Evolutionary conservation across 2,113 vertebrate species (phyloP).

Genomic region (Scatophagus argus): DNA sequence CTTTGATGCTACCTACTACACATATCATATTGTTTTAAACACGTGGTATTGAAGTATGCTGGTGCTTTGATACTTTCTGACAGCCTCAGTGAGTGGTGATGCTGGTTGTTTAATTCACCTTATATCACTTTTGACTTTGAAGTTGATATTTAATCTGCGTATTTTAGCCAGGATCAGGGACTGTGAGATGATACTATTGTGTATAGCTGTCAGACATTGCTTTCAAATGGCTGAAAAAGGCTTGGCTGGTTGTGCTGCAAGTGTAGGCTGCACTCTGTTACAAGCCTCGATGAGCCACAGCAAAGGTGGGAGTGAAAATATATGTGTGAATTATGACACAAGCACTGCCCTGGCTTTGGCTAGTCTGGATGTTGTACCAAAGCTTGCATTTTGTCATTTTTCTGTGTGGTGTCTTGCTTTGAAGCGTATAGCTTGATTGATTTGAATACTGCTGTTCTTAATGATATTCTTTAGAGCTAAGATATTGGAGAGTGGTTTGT

Average conservation of each 20-base stretch:
- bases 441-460: slow-evolving; percentile 13
- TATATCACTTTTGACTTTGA: slow-evolving; percentile 11
- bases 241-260: slow-evolving; percentile 38
- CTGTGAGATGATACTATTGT: slow-evolving; percentile 19
- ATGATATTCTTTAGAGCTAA: slow-evolving; percentile 6
- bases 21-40: no score
- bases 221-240: slow-evolving; percentile 64
- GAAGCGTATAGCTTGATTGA: not conserved
- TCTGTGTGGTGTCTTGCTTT: not conserved
- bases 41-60: no score
- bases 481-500: slow-evolving; percentile 39
- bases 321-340: slow-evolving; percentile 76
- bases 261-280: slow-evolving; percentile 74
- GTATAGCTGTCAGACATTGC: slow-evolving; percentile 18
- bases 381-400: slow-evolving; percentile 19
- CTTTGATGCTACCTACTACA: no score
- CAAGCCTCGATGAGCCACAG: slow-evolving; percentile 70
- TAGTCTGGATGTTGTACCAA: slow-evolving; percentile 12
- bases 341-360: slow-evolving; percentile 57
- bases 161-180: not conserved
- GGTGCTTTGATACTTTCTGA: no score
- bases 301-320: slow-evolving; percentile 77
- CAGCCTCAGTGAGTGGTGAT: no score
- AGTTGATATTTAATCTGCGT: not conserved
- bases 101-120: slow-evolving; percentile 11